Base-by-base conservation (phyloP, 2,113 vertebrate species). In the Rhagologus leucostigma region DNA sequence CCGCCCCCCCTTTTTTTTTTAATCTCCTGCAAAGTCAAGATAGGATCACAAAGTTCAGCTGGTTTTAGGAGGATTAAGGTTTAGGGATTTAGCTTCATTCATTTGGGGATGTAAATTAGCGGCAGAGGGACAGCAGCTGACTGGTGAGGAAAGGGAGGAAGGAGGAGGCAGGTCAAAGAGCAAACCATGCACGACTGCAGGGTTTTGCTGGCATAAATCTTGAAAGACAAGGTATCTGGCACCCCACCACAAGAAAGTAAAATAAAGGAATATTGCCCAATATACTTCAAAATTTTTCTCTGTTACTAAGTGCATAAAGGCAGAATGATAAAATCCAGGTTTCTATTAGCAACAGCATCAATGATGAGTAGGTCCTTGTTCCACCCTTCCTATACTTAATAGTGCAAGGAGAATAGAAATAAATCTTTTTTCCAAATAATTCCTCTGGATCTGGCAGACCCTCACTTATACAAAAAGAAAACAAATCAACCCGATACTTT, bases 41-140 rank as follows among this genome's bases (percentile, higher is more conserved):
- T 44, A 95, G 92, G 96, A 93, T 96, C 94, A 96, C 91, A 74
- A 96, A 95, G 94, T 95, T 95, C 89, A 96, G 35, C 39, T 74
- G 73, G 67, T 84, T 93, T 97, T 85, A 95, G 83, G 70, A 97
- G 85, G 93, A 93, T 97, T 96, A 96, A 85, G 77, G n/a, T 46
- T 71, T 78, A 84, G 78, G 79, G 94, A 95, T 97, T 96, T 97
- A 52, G 50, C 60, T 82, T 89, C 83, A 94, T 94, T 97, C 90
- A 97, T 87, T 92, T 87, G 63, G 83, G 74, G 90, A 96, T 92
- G 92, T 95, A 96, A 97, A 96, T 95, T 93, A 97, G 94, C 2
- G 0, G 75, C 67, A 79, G 68, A 76, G 37, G 79, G 68, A 70
- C 79, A 92, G 79, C 81, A 95, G 87, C 80, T 93, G 82, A 93